Evolutionary conservation across 1,140 invertebrate species (phyloP).

Genomic region (Hetaerina americana): DNA sequence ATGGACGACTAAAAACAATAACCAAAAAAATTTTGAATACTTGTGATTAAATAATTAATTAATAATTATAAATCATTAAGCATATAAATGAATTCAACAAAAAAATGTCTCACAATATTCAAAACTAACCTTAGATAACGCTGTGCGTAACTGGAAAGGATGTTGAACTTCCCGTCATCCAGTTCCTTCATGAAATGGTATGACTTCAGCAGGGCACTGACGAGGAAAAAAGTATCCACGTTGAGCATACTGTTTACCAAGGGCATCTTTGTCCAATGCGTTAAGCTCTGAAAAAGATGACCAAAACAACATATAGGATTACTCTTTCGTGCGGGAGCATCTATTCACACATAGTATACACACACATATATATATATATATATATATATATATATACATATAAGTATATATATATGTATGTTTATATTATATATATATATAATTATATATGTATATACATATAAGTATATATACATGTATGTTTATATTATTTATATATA

Average conservation of each 20-base stretch:
- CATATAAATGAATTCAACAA: too few relatives aligned
- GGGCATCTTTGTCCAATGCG: conserved; percentile 8
- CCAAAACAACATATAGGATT: neutral
- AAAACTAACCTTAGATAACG: conserved; percentile 20
- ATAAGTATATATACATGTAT: too few relatives aligned
- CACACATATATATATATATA: neutral
- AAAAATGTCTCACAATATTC: neutral
- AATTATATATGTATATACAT: too few relatives aligned
- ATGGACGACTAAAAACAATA: too few relatives aligned
- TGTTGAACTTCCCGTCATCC: conserved; percentile 14
- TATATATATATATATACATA: neutral
- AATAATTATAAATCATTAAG: too few relatives aligned
- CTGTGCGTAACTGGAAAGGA: conserved; percentile 14
- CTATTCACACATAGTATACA: neutral
- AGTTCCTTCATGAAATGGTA: conserved; percentile 15
- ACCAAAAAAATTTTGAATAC: too few relatives aligned
- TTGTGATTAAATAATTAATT: too few relatives aligned
- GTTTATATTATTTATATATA: too few relatives aligned
- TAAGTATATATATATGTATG: neutral
- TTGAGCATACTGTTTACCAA: conserved; percentile 27
- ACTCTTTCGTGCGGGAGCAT: too few relatives aligned
- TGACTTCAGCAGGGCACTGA: conserved; percentile 16
- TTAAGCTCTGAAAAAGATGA: neutral
- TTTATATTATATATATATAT: too few relatives aligned
- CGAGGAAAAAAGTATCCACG: conserved; percentile 31